A percentile compares a stretch with the other conserved stretches of the same genome.
Conservation (phyloP, 2,888 invertebrate species). For the Pristionchus fissidentatus region DNA sequence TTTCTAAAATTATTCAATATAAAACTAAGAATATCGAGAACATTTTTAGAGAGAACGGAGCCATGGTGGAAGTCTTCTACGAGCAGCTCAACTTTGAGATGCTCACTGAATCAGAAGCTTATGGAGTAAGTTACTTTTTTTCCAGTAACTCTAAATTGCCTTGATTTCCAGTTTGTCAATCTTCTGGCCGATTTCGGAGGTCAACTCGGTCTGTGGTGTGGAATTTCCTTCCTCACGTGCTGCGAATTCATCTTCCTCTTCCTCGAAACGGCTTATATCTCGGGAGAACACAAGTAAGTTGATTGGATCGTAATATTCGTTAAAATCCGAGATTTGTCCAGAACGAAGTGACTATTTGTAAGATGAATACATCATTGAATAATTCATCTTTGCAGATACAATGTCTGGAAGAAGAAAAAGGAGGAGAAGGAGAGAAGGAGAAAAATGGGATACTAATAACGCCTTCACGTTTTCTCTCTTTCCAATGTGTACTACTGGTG, state of each 20-base stretch:
- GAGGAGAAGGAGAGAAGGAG: slow-evolving; percentile 63
- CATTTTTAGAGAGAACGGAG: slow-evolving; percentile 73
- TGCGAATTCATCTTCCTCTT: slow-evolving; percentile 63
- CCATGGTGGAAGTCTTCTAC: slow-evolving; percentile 75
- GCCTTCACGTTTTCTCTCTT: too few relatives aligned
- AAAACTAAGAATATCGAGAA: too few relatives aligned
- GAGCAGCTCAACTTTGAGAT: slow-evolving; percentile 75
- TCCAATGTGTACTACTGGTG: not conserved
- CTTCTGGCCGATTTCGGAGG: slow-evolving; percentile 62
- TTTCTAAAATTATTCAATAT: not conserved
- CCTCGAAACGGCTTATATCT: slow-evolving; percentile 59
- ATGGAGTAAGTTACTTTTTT: slow-evolving; percentile 64
- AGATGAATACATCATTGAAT: not conserved
- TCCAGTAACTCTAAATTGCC: not conserved
- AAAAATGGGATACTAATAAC: slow-evolving; percentile 39
- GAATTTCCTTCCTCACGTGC: slow-evolving; percentile 62
- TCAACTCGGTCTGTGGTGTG: slow-evolving; percentile 58
- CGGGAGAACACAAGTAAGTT: slow-evolving; percentile 64
- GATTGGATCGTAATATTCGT: not conserved
- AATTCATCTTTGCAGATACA: slow-evolving; percentile 21
- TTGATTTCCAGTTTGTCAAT: slow-evolving; percentile 41
- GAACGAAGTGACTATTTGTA: not conserved
- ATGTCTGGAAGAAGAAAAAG: slow-evolving; percentile 67
- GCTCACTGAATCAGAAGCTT: slow-evolving; percentile 73
- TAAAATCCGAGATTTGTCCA: not conserved